Evolutionary conservation across 2,888 invertebrate genomes (phyloP).

Genomic region (Drosophila colorata): DNA sequence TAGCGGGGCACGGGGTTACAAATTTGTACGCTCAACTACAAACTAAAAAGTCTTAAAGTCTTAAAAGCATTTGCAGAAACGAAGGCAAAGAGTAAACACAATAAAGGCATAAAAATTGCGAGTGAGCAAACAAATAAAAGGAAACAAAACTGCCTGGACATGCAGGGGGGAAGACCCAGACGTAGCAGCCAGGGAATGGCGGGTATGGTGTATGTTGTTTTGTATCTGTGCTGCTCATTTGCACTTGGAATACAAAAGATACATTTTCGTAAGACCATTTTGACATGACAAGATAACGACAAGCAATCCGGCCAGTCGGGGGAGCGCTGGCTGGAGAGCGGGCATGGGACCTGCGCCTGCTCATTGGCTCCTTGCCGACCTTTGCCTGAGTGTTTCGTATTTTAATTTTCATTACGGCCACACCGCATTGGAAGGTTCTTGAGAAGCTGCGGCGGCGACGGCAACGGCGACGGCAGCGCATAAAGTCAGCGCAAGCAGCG

Average conservation of each 20-base stretch:
- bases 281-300: slow-evolving; percentile 84
- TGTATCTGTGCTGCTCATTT: slow-evolving; percentile 79
- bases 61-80: slow-evolving; percentile 81
- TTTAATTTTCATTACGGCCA: slow-evolving; percentile 81
- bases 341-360: slow-evolving; percentile 57
- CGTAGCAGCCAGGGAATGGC: slow-evolving; percentile 9
- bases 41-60: slow-evolving; percentile 79
- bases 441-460: slow-evolving; percentile 62
- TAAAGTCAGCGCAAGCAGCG: slow-evolving; percentile 67
- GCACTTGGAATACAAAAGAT: slow-evolving; percentile 82
- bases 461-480: slow-evolving; percentile 45
- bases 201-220: slow-evolving; percentile 20
- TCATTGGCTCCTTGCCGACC: slow-evolving; percentile 75
- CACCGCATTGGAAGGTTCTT: slow-evolving; percentile 71
- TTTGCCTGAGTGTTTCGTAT: slow-evolving; percentile 74
- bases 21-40: slow-evolving; percentile 79
- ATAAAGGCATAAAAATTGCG: slow-evolving; percentile 81
- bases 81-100: slow-evolving; percentile 78
- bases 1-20: slow-evolving; percentile 32
- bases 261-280: slow-evolving; percentile 83
- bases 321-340: neutral
- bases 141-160: slow-evolving; percentile 51
- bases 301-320: slow-evolving; percentile 64
- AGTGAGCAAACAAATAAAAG: slow-evolving; percentile 79
- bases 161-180: neutral